Conservation (phyloP, 2,888 invertebrate genomes). For the Cantharis lateralis region DNA sequence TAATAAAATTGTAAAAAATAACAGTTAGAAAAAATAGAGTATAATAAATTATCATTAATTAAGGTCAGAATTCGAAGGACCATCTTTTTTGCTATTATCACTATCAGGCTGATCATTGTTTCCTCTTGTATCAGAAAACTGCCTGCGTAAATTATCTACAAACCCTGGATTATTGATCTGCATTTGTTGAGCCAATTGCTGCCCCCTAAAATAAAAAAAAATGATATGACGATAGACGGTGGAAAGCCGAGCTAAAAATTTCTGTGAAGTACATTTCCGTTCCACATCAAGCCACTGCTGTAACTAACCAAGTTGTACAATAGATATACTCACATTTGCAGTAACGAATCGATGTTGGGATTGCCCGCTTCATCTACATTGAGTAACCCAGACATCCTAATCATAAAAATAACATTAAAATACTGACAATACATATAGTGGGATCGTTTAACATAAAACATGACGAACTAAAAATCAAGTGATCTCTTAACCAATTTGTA, state of each 20-base stretch:
- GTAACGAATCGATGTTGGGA: conserved; percentile 47
- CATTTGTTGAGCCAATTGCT: conserved; percentile 82
- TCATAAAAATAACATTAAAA: neutral
- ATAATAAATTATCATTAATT: neutral
- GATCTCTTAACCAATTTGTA: neutral
- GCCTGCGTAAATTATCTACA: conserved; percentile 72
- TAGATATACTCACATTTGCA: conserved; percentile 46
- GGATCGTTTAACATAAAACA: neutral
- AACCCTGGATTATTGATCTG: conserved; percentile 81
- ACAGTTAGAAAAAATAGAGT: neutral
- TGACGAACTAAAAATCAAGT: no score
- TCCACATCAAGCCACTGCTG: no score
- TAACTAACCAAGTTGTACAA: no score
- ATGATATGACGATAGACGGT: no score
- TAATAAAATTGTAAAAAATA: neutral
- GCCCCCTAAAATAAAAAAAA: conserved; percentile 63
- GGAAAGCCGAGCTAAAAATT: neutral
- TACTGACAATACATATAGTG: neutral
- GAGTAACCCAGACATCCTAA: conserved; percentile 52
- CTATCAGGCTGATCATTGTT: neutral
- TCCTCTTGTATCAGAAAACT: neutral
- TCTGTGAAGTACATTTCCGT: no score
- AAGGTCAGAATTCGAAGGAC: neutral
- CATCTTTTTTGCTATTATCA: neutral
- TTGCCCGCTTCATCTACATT: conserved; percentile 43